Evolutionary conservation across 2,888 invertebrate species (phyloP), one percentile per base, ranked within the genome.

Genomic region (Bombylius major): DNA sequence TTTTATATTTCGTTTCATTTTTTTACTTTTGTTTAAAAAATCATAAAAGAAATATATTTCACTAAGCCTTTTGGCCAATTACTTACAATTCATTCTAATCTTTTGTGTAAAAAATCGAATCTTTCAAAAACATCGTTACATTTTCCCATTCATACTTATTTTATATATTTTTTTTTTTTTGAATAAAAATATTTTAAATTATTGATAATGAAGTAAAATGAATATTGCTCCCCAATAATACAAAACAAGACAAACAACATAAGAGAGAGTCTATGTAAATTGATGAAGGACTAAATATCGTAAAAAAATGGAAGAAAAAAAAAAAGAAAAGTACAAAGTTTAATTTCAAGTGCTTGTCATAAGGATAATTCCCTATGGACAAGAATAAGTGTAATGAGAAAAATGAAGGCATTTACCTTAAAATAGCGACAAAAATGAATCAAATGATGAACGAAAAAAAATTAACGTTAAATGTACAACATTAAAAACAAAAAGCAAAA

Each of bases 261-360:
- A 48, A 33, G 9, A 32, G 48, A 14, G 5, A 32, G 48, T 13
- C 48, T 5, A 31, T 23, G 36, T 36, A 44, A 34, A 52, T 51
- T 48, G 51, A 56, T 51, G 12, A 34, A 52, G 50, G 54, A 54
- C 54, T 36, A 23, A 31, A 31, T 45, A 48, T 12, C 31, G 6
- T 33, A 51, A 48, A 23, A 48, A 48, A 32, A 31, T 1, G 11
- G 14, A 48, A 23, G 6, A 31, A 5, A 12, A 48, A 32, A 6
- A 32, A 48, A 48, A 48, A 34, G 33, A 5, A 44, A 42, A 47
- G 54, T 50, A 54, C 50, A 49, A 50, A 51, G 49, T 55, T 52
- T 57, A 57, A 57, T 55, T 57, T 54, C 39, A 57, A 52, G 51
- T 51, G 59, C 51, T 59, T 57, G 57, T 57, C 54, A 51, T 56